These are phyloP conservation scores for Semnornis frantzii DNA, from an alignment of 2,113 vertebrate genomes.

Conservation along the genomic window DNA sequence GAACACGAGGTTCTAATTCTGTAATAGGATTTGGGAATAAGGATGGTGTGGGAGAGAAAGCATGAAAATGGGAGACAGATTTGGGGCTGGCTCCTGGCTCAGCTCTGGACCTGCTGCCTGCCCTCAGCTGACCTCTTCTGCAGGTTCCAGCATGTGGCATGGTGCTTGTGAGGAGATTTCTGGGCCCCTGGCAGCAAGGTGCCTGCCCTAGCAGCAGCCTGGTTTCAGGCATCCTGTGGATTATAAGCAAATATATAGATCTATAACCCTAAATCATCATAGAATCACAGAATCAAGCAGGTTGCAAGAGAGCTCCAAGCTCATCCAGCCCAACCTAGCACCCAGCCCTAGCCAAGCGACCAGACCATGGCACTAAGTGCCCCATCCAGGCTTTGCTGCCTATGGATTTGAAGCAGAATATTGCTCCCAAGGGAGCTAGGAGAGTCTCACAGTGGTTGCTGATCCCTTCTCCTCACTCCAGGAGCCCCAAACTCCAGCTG, in stretches of 20 bases:
- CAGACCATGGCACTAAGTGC: no score
- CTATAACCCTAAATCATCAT: background rate
- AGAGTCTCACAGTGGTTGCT: background rate
- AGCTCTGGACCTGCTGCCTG: fast-evolving
- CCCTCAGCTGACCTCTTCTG: fast-evolving
- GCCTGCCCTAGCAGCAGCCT: background rate
- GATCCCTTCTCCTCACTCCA: no score
- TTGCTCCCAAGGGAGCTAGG: background rate
- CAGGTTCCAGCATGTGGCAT: background rate
- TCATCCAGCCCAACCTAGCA: no score
- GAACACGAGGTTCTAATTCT: background rate
- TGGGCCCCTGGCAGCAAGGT: no score
- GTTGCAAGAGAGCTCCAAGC: no score
- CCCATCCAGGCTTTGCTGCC: no score
- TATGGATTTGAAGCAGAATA: background rate
- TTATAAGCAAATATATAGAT: background rate
- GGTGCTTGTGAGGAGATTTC: background rate
- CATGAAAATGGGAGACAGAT: background rate
- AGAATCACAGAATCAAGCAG: no score
- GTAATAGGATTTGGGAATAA: slow-evolving; percentile 10
- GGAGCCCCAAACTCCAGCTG: no score
- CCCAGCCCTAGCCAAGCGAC: no score
- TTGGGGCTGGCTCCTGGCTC: background rate
- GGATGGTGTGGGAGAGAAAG: background rate
- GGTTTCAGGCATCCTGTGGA: background rate